Evolutionary conservation across 35 echinoderm and acorn worm genomes (phyloP).

Genomic region (Heliocidaris tuberculata): DNA sequence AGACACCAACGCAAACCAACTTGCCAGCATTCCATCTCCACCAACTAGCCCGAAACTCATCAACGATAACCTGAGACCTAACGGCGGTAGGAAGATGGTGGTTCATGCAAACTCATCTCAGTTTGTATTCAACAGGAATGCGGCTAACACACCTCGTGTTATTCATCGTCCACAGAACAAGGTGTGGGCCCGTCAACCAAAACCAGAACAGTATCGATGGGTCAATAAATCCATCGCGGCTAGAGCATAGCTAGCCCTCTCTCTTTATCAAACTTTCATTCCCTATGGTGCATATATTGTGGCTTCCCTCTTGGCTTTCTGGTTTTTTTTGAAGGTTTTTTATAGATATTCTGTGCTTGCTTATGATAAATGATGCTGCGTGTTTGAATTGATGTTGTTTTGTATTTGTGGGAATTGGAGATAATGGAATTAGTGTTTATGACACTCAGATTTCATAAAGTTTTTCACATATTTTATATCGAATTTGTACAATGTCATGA

Average conservation of each 20-base stretch:
- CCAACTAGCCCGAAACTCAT: background rate
- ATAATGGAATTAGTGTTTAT: background rate
- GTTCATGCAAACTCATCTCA: background rate
- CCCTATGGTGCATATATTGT: no score
- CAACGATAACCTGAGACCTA: slow-evolving; percentile 23
- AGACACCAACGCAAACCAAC: slow-evolving; percentile 2
- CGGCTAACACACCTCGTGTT: background rate
- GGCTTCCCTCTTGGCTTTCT: background rate
- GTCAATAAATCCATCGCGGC: slow-evolving; percentile 51
- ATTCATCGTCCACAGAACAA: background rate
- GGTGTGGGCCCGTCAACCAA: slow-evolving; percentile 27
- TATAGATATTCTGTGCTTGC: slow-evolving; percentile 18
- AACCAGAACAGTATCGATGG: slow-evolving; percentile 57
- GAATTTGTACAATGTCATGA: background rate
- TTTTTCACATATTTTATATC: slow-evolving; percentile 6
- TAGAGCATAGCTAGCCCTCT: slow-evolving; percentile 22
- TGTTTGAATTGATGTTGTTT: slow-evolving; percentile 1
- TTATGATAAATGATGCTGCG: background rate
- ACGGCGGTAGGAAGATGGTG: background rate
- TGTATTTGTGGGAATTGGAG: background rate
- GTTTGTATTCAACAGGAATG: slow-evolving; percentile 20
- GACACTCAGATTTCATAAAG: background rate
- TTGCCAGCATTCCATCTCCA: background rate
- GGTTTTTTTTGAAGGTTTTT: background rate
- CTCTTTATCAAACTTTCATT: background rate